A percentile compares a stretch with the other conserved stretches of the same genome.
Conservation (phyloP, 2,113 vertebrate species). For the Eretmochelys imbricata region DNA sequence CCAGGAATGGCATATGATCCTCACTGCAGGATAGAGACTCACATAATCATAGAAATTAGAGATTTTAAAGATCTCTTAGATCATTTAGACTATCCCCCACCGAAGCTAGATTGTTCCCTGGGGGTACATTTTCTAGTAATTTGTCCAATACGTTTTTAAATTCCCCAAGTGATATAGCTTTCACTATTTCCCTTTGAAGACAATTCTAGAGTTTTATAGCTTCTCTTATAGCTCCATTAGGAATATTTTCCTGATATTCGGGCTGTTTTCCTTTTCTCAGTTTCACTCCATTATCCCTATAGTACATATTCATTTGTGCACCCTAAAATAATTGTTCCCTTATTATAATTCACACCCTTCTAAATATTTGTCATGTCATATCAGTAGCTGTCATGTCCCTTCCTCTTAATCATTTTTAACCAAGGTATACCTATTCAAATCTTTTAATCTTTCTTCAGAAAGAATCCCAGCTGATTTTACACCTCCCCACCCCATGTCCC, state of each 20-base stretch:
- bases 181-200: background rate
- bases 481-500: too few species aligned
- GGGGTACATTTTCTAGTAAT: background rate
- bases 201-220: background rate
- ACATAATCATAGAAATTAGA: background rate
- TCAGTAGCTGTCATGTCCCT: background rate
- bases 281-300: conserved; percentile 9
- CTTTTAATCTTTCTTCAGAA: background rate
- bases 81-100: background rate
- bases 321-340: background rate
- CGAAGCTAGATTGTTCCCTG: background rate
- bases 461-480: background rate
- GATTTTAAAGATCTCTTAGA: background rate
- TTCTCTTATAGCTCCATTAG: background rate
- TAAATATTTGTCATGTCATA: background rate
- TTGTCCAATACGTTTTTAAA: background rate
- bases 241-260: background rate
- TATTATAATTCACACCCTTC: background rate
- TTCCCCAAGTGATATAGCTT: background rate
- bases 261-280: background rate
- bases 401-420: background rate
- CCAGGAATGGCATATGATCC: background rate
- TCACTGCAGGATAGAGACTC: background rate
- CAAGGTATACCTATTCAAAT: background rate
- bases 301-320: background rate